These are phyloP conservation scores for Ictalurus furcatus DNA, from an alignment of 2,113 vertebrate genomes.

Conservation along the genomic window DNA sequence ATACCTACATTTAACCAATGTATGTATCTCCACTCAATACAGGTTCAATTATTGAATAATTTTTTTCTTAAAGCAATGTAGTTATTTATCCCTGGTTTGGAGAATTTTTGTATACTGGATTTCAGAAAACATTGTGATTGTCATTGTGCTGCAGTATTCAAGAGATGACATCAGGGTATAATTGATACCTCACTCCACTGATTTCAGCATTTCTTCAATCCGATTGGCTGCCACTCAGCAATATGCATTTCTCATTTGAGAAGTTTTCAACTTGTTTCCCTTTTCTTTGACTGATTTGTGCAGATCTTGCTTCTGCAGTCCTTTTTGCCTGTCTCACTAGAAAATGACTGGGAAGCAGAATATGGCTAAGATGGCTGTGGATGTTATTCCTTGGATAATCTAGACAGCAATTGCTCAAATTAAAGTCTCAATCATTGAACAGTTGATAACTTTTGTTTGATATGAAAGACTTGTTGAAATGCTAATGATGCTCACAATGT, in stretches of 20 bases:
- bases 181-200: neutral
- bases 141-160: neutral
- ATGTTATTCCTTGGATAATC: neutral
- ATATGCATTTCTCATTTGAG: neutral
- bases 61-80: neutral
- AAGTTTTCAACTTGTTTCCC: neutral
- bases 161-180: neutral
- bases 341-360: neutral
- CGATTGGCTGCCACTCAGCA: neutral
- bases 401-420: neutral
- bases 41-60: too few relatives aligned
- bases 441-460: neutral
- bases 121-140: neutral
- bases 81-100: neutral
- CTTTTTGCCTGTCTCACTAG: neutral
- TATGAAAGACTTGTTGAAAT: neutral
- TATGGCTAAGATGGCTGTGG: neutral
- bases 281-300: neutral
- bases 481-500: too few relatives aligned
- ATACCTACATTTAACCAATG: too few relatives aligned
- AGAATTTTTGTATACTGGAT: neutral
- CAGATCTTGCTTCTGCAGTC: neutral
- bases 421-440: neutral
- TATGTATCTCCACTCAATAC: too few relatives aligned
- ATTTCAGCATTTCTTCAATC: neutral